Conservation (phyloP, 2,797 vertebrate species). For the Clarias laeviceps region DNA sequence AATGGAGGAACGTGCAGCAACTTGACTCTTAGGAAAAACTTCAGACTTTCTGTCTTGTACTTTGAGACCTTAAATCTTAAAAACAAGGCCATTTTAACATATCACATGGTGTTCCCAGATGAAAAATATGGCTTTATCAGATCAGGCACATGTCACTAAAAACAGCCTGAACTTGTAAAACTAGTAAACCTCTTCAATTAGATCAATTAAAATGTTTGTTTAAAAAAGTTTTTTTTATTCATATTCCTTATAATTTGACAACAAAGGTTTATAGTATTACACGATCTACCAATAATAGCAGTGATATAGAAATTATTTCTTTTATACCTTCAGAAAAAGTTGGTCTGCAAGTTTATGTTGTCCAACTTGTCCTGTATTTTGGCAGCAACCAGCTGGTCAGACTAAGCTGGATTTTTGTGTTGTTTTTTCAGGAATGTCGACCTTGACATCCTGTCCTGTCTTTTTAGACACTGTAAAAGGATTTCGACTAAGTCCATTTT, state of each 20-base stretch:
- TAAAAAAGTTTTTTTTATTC: no score
- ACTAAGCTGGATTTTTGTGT: neutral
- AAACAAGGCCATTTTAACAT: neutral
- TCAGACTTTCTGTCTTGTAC: neutral
- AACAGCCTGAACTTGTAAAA: neutral
- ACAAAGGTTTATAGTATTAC: neutral
- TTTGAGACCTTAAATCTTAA: neutral
- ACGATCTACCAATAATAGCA: neutral
- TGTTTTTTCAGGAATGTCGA: no score
- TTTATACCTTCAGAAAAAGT: neutral
- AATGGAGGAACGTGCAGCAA: neutral
- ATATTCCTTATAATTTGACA: neutral
- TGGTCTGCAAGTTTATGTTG: neutral
- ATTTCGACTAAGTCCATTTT: neutral
- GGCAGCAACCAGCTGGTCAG: neutral
- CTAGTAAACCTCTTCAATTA: neutral
- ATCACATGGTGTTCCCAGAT: neutral
- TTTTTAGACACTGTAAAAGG: neutral
- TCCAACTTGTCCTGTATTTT: neutral
- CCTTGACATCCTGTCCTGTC: neutral
- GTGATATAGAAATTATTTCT: neutral
- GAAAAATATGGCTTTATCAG: neutral
- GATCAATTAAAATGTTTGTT: neutral
- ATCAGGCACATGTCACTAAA: neutral
- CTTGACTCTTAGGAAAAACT: neutral